phyloP scores from a whole-genome alignment of 2,797 vertebrate species.

The Hipposideros larvatus region DNA sequence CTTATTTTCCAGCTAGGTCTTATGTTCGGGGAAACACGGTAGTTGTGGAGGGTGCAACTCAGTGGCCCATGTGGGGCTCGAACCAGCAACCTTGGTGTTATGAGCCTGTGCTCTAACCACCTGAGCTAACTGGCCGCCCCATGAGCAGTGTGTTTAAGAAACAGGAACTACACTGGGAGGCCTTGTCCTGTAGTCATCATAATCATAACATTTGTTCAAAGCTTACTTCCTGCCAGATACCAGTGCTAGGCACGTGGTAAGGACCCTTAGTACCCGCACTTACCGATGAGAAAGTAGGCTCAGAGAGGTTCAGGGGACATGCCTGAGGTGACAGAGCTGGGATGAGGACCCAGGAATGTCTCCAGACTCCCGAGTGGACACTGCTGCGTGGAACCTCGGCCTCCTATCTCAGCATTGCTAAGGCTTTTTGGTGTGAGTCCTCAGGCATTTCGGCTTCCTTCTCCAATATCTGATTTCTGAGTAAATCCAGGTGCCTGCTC shows the following conservation, averaged over 20 bases:
- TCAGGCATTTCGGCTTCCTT: background rate
- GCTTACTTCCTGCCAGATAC: background rate
- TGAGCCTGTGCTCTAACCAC: too few species aligned
- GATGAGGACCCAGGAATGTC: background rate
- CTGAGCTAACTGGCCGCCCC: too few species aligned
- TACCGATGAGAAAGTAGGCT: background rate
- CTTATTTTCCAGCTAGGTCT: too few species aligned
- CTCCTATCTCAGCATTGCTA: background rate
- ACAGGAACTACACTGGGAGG: background rate
- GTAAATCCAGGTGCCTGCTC: background rate
- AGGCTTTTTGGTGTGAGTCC: background rate
- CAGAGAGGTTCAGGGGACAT: background rate
- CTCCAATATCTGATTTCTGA: background rate
- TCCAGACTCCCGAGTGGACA: background rate
- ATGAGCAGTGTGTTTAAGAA: background rate
- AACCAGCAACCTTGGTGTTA: too few species aligned
- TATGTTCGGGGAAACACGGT: too few species aligned
- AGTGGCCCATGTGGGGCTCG: too few species aligned
- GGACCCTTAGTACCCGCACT: background rate
- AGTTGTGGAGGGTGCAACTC: too few species aligned
- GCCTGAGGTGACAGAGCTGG: background rate
- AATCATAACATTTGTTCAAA: background rate
- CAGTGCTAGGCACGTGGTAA: background rate
- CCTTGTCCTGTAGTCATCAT: background rate
- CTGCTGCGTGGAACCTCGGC: fast-evolving